These are phyloP conservation scores for Danaus plexippus DNA, from an alignment of 1,140 invertebrate species.

Conservation along the genomic window DNA sequence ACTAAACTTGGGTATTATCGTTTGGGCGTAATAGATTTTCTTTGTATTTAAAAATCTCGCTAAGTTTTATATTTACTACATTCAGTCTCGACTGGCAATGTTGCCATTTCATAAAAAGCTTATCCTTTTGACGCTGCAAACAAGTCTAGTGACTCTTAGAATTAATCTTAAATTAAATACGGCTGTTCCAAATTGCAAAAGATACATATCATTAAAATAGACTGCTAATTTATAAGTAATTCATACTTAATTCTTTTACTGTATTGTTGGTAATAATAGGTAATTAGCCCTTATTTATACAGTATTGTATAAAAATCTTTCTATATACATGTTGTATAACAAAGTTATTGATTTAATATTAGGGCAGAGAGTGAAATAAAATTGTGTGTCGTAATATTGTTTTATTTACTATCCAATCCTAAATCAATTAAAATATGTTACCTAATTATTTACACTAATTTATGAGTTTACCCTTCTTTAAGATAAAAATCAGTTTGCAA, in stretches of 20 bases:
- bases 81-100: background rate
- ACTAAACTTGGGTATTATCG: too few relatives aligned
- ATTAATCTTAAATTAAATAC: constrained; percentile 31
- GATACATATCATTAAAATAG: constrained; percentile 71
- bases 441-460: too few relatives aligned
- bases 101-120: background rate
- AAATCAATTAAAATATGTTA: constrained; percentile 2
- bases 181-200: constrained; percentile 68
- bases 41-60: too few relatives aligned
- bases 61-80: too few relatives aligned
- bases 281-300: constrained; percentile 63
- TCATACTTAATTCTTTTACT: constrained; percentile 68
- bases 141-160: constrained; percentile 16
- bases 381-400: constrained; percentile 56
- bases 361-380: constrained; percentile 50
- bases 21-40: too few relatives aligned
- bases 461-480: too few relatives aligned
- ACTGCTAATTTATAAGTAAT: constrained; percentile 60
- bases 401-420: constrained; percentile 8
- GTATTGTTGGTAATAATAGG: constrained; percentile 66
- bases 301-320: constrained; percentile 71
- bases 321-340: constrained; percentile 71
- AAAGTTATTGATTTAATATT: constrained; percentile 52
- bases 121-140: background rate
- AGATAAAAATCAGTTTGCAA: too few relatives aligned